phyloP scores from a whole-genome alignment of 1,140 invertebrate genomes.

The Drosophila navojoa region DNA sequence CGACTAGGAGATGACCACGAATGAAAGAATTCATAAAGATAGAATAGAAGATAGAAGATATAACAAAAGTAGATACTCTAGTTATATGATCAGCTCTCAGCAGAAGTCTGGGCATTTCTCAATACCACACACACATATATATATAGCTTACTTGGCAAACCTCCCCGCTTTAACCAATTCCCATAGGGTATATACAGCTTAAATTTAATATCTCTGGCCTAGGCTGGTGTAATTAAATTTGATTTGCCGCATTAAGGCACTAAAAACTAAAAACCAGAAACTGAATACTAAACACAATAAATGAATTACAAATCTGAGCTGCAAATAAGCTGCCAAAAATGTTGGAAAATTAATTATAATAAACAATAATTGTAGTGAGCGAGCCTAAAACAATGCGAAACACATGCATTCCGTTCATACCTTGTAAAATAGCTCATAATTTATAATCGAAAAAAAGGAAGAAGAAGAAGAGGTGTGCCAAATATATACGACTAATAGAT shows the following conservation, averaged over 20 bases:
- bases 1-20: too few relatives aligned
- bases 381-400: conserved; percentile 42
- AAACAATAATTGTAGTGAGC: conserved; percentile 52
- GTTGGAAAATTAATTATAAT: conserved; percentile 72
- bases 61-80: too few relatives aligned
- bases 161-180: background rate
- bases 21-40: too few relatives aligned
- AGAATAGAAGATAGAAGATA: too few relatives aligned
- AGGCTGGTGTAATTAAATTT: conserved; percentile 35
- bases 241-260: background rate
- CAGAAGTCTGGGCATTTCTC: background rate
- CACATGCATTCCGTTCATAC: conserved; percentile 24
- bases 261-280: background rate
- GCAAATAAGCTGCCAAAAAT: conserved; percentile 70
- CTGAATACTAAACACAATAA: conserved; percentile 29
- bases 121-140: too few relatives aligned
- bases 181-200: background rate
- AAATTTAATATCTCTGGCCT: background rate
- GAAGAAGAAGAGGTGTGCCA: background rate
- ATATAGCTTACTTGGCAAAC: too few relatives aligned
- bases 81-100: background rate
- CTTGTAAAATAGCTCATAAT: conserved; percentile 3
- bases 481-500: background rate
- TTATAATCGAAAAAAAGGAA: background rate
- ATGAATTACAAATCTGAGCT: conserved; percentile 67